phyloP scores from a whole-genome alignment of 1,140 invertebrate species.

The Tyrophagus putrescentiae region DNA sequence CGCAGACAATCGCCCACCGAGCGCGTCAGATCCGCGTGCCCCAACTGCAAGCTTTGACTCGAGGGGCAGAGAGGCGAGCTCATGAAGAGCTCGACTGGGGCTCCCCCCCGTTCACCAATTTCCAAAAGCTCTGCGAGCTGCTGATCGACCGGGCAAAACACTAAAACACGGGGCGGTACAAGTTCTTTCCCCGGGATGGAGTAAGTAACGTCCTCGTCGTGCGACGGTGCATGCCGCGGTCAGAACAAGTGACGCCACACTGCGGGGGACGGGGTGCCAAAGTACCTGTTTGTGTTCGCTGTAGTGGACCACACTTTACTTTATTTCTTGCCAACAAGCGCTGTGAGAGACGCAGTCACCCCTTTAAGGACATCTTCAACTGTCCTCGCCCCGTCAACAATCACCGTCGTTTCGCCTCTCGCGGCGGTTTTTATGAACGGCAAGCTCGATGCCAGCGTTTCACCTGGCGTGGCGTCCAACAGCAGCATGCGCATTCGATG shows the following conservation, averaged over 20 bases:
- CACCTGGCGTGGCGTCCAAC: no score
- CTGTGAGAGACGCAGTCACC: no score
- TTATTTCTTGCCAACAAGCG: no score
- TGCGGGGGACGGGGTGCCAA: background rate
- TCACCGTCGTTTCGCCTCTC: no score
- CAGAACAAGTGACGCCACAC: background rate
- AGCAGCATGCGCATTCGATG: no score
- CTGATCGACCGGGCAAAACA: conserved; percentile 76
- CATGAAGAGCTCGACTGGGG: conserved; percentile 57
- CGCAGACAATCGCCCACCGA: conserved; percentile 55
- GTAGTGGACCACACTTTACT: no score
- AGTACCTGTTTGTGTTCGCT: no score
- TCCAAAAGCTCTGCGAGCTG: conserved; percentile 85
- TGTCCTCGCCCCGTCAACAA: no score
- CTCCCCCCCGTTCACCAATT: conserved; percentile 69
- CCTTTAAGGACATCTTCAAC: no score
- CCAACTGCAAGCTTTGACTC: conserved; percentile 77
- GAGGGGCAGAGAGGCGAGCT: conserved; percentile 71
- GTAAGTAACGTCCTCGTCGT: conserved; percentile 46
- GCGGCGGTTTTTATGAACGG: no score
- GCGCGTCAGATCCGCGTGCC: conserved; percentile 54
- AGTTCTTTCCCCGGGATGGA: conserved; percentile 83
- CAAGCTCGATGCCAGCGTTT: no score
- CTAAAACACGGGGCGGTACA: conserved; percentile 85
- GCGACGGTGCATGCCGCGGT: conserved; percentile 70